Base-by-base conservation (phyloP, 2,888 invertebrate genomes). In the Mystacides longicornis region DNA sequence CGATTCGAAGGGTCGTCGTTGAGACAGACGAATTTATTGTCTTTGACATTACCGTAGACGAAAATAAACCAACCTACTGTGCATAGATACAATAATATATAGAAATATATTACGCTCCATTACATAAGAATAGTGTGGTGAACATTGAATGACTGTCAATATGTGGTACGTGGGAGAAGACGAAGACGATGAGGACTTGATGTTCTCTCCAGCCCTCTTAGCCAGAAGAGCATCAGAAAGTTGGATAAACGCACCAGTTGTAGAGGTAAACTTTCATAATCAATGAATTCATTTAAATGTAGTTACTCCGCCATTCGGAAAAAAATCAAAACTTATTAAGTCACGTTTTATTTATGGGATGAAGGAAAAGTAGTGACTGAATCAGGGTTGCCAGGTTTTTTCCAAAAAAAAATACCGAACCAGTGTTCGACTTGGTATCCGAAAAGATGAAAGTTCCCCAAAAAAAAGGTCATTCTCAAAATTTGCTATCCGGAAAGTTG, bases 191-290 rank as follows among this genome's bases (percentile, higher is more conserved):
- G 90, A 89, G 69, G 89, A 89, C 65, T 80, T 91, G 64, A 80
- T 89, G 81, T 91, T 86, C 75, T 91, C 91, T 66, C 92, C 92
- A 62, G 92, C 92, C 58, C 80, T 92, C 62, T 81, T 92, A 75
- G 91, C 92, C 58, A 78, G 92, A 62, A 78, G 92, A 63, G 92
- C 92, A 50, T 89, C 89, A 19, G 91, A 91, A 71, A 90, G 90
- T 70, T 92, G 92, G 91, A 92, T 92, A 65, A 87, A 88, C 66
- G 86, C 89, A 63, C 90, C 90, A 70, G 90, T 90, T 51, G 82
- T 86, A 58, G 90, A 92, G 90, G 91, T 90, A 82, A 67, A 27
- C 27, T 7, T 27, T 27, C 27, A 27, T 27, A 27, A 11, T 7
- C 11, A 5, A 27, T 27, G 11, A 27, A 27, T 27, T 27, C n/a